These are phyloP conservation scores for Edolisoma coerulescens DNA, from an alignment of 2,113 vertebrate genomes.

Conservation along the genomic window DNA sequence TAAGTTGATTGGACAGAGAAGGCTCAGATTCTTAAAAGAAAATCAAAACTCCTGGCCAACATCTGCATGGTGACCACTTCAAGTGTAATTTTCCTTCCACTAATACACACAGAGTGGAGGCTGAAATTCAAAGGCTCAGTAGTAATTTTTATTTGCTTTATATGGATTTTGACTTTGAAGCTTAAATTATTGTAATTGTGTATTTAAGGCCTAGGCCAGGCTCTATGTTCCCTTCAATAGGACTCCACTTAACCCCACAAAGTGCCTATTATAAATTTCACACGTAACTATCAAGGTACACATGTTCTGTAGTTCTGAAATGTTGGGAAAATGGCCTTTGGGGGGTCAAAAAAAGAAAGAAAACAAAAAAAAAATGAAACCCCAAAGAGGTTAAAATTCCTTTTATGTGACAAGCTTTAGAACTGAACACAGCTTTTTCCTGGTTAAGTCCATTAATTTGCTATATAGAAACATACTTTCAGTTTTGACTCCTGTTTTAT, in stretches of 20 bases:
- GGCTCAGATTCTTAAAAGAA: not conserved
- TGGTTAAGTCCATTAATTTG: conserved; percentile 14
- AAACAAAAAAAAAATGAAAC: not conserved
- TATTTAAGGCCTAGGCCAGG: not conserved
- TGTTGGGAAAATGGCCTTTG: not conserved
- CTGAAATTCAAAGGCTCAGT: not conserved
- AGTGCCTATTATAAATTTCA: not conserved
- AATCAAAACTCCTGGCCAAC: not conserved
- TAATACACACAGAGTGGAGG: not conserved
- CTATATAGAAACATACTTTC: not conserved
- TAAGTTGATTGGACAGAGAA: not conserved
- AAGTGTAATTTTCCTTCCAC: not conserved
- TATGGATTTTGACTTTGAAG: not conserved
- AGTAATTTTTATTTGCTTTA: not conserved
- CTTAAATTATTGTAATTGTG: conserved; percentile 4
- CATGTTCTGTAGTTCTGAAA: not conserved
- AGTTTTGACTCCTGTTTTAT: conserved; percentile 26
- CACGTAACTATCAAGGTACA: not conserved
- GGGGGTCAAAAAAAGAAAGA: not conserved
- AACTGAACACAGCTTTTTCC: not conserved
- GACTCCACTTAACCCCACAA: not conserved
- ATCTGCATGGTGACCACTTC: not conserved
- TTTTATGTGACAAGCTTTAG: conserved; percentile 5
- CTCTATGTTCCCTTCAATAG: not conserved
- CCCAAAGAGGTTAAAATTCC: not conserved